Conservation (phyloP, 2,888 invertebrate species). For the Thymelicus sylvestris region DNA sequence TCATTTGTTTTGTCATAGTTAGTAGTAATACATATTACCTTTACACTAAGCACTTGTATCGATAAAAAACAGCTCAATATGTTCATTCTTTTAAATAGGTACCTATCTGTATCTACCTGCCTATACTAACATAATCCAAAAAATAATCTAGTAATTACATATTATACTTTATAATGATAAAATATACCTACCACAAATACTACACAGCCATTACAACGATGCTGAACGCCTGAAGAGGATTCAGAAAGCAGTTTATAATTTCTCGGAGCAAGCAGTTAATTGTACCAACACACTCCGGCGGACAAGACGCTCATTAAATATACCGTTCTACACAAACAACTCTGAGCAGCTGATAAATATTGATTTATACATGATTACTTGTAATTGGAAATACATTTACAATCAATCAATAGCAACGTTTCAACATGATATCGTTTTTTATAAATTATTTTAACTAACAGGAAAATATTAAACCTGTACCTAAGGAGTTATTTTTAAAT, state of each 20-base stretch:
- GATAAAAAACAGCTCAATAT: neutral
- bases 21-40: too few species aligned
- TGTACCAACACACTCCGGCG: conserved; percentile 23
- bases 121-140: too few species aligned
- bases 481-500: too few species aligned
- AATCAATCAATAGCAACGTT: neutral
- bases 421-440: neutral
- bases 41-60: neutral
- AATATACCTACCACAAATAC: neutral
- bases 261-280: conserved; percentile 34
- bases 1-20: too few species aligned
- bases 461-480: too few species aligned
- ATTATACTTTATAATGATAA: too few species aligned
- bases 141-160: neutral
- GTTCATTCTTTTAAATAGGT: too few species aligned
- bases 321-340: conserved; percentile 22
- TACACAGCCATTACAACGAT: conserved; percentile 22
- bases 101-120: neutral
- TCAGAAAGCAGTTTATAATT: conserved; percentile 32
- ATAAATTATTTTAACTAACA: neutral
- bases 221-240: conserved; percentile 25
- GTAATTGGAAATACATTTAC: conserved; percentile 6
- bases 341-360: conserved; percentile 18
- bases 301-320: conserved; percentile 29
- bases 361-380: conserved; percentile 12